Evolutionary conservation across 1,140 invertebrate species (phyloP), one percentile per base, ranked within the genome.

Genomic region (Drosophila tristis): DNA sequence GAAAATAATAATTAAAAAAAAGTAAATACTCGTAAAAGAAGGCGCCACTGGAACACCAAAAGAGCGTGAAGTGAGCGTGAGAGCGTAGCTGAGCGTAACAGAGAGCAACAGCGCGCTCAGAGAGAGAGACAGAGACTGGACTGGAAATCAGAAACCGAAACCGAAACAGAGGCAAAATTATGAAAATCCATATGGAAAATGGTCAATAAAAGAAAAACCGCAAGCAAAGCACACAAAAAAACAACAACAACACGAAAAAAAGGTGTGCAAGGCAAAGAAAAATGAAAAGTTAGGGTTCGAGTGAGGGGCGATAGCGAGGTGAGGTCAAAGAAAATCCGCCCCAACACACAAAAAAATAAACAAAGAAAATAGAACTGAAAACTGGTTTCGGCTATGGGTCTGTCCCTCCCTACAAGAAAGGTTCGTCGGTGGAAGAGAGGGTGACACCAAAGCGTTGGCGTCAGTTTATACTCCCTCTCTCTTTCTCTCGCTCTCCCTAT

Each of bases 171-270:
- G 45, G 84, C 62, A 72, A 70, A 87, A 89, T 73, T 87, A 89
- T 89, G 71, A 82, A 89, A 89, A 87, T 84, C 84, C 71, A 89
- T 85, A 82, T 90, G 80, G 85, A 72, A 89, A 89, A 90, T 74
- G 84, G 73, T 65, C 61, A 55, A 23, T 58, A 59, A 70, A 74
- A 60, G 57, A 55, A 76, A 77, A 74, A 48, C 31, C 31, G 35
- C 35, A 39, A 13, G 13, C 35, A 13, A 13, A 39, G 35, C 35
- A 39, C 35, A 39, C 23, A 25, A 25, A 25, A 13, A 35, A 35
- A 11, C 9, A 35, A 11, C 26, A 20, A 42, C 29, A 25, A 57
- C 43, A 70, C 20, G 59, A 23, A 64, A 42, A 67, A 54, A 39
- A 50, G 39, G 60, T 57, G 74, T 71, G 63, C 50, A 74, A 44